Evolutionary conservation across 2,797 vertebrate genomes (phyloP), one percentile per base, ranked within the genome.

Genomic region (Peromyscus melanophrys): DNA sequence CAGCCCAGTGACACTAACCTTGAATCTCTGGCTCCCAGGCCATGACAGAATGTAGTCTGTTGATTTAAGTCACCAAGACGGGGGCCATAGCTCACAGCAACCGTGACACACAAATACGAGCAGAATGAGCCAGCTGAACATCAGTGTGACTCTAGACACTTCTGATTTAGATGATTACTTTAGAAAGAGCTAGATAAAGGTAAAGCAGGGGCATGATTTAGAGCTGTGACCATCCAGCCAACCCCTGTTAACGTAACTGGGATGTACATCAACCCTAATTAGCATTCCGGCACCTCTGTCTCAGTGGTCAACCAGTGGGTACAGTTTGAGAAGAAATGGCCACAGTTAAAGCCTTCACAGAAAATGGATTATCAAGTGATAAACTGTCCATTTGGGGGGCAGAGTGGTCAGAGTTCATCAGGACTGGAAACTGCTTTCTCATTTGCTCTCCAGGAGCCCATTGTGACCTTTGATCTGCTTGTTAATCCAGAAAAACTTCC

Each of bases 21-120:
- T n/a, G 49, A 52, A 2, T n/a, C 5, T 63, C 71, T 80, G 21
- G 27, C 69, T 43, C 46, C 52, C 31, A 57, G 55, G 14, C 23
- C 0, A 5, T 2, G 34, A 52, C 40, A 59, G n/a, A 12, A 19
- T 0, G 3, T 25, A 21, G 14, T 34, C 46, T 16, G 49, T 0
- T 31, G n/a, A 37, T 14, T 43, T 10, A 13, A 71, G 73, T 40
- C 14, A 46, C 34, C 8, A 2, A 4, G 23, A 65, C 4, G 34
- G 37, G 17, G 76, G 34, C 37, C 19, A 2, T 31, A 25, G 76
- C 83, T 29, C 23, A 2, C 0, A 55, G 27, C 31, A 40, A 46
- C 19, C 8, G 0, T 13, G 0, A 65, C 49, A 43, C 27, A 21
- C 9, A 0, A 17, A 43, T 0, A 3, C 0, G 0, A 21, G 29